These are phyloP conservation scores for Ptychoptera contaminata DNA, from an alignment of 2,888 invertebrate genomes.

Conservation along the genomic window DNA sequence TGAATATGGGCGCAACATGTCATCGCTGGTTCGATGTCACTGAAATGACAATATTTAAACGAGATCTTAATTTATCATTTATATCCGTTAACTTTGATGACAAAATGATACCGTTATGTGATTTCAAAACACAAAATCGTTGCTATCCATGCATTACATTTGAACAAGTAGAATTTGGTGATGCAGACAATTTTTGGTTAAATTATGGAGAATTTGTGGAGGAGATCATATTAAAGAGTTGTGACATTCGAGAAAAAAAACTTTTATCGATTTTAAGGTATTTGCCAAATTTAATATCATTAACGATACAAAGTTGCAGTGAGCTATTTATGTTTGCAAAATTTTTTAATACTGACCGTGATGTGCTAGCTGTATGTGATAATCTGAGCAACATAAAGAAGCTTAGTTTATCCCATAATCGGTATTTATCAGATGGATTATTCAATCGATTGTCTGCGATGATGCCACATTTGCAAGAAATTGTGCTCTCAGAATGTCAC, in stretches of 20 bases:
- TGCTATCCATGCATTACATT: conserved; percentile 21
- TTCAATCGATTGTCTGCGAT: conserved; percentile 46
- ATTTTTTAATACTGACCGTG: conserved; percentile 33
- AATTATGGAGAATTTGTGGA: conserved; percentile 39
- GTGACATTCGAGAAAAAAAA: conserved; percentile 47
- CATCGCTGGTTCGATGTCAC: conserved; percentile 51
- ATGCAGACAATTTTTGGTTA: conserved; percentile 35
- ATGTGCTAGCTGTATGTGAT: neutral
- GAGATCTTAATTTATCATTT: conserved; percentile 21
- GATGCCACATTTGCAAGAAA: conserved; percentile 39
- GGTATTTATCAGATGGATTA: conserved; percentile 59
- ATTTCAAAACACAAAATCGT: conserved; percentile 19
- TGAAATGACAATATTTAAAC: conserved; percentile 36
- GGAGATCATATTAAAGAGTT: conserved; percentile 38
- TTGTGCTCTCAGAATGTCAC: conserved; percentile 50
- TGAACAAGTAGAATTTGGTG: conserved; percentile 23
- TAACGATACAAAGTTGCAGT: conserved; percentile 48
- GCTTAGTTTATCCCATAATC: conserved; percentile 47
- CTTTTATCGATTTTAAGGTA: conserved; percentile 41
- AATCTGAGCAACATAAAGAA: conserved; percentile 36
- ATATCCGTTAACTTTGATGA: conserved; percentile 23
- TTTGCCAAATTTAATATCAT: conserved; percentile 37
- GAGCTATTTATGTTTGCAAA: conserved; percentile 60
- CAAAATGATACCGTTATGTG: conserved; percentile 18
- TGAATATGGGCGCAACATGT: conserved; percentile 47